Conservation (phyloP, 2,888 invertebrate genomes). For the Orthosia gothica region DNA sequence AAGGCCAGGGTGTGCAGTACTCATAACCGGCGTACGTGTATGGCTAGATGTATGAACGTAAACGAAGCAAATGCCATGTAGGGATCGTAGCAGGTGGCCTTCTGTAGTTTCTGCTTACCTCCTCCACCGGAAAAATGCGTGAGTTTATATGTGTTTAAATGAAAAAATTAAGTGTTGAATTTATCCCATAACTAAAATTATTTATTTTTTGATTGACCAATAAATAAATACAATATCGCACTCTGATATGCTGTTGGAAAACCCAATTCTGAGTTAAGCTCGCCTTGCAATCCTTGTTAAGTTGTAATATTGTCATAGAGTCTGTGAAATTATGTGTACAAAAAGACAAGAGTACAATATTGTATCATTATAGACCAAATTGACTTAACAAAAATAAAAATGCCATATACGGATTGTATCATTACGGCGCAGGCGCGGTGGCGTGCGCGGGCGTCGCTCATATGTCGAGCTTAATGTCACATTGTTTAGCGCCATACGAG, state of each 20-base stretch:
- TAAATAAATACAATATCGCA: background rate
- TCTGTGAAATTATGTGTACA: background rate
- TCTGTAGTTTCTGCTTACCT: too few relatives aligned
- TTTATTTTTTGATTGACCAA: background rate
- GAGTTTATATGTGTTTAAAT: background rate
- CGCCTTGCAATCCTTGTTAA: background rate
- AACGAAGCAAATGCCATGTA: too few relatives aligned
- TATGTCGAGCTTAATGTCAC: constrained; percentile 83
- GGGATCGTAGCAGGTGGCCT: too few relatives aligned
- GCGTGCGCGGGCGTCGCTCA: constrained; percentile 80
- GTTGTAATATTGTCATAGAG: background rate
- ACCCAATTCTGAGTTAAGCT: background rate
- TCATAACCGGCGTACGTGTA: too few relatives aligned
- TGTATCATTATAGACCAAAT: constrained; percentile 27
- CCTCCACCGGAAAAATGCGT: too few relatives aligned
- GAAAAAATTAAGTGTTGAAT: background rate
- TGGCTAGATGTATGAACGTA: too few relatives aligned
- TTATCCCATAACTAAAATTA: background rate
- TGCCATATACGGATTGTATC: constrained; percentile 59
- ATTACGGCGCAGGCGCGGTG: constrained; percentile 41
- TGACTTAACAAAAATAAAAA: constrained; percentile 47
- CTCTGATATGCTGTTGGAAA: background rate
- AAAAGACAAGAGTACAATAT: background rate
- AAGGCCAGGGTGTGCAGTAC: too few relatives aligned
- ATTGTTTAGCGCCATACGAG: constrained; percentile 81